Base-by-base conservation (phyloP, 2,888 invertebrate species). In the Cryptus viduatorius region DNA sequence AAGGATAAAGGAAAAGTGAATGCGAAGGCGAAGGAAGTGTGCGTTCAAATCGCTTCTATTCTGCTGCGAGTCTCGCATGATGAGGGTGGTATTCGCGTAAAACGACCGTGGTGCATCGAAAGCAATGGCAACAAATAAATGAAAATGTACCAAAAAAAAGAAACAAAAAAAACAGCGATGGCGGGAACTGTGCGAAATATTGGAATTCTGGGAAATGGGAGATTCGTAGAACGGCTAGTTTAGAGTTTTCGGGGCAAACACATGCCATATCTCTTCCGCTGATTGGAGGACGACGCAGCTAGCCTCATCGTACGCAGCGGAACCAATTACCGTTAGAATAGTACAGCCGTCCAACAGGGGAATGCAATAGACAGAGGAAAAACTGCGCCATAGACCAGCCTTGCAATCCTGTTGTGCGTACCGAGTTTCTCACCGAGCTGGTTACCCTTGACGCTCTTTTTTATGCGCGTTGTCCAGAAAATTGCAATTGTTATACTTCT, bases 31-130 rank as follows among this genome's bases (percentile, higher is more conserved):
- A 61, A 64, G 19, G 64, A 19, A 61, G 75, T 64, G 72, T 72
- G 69, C 12, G 64, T 4, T 64, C 64, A 64, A 76, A 77, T 82
- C 65, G 64, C 29, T 82, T 65, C 64, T 65, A 82, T 82, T 79
- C 44, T 72, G 14, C 46, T 4, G 79, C 37, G 31, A 19, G 37
- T 16, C 44, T 37, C 44, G 19, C 19, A 19, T 37, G 76, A 65
- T 48, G 76, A 75, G 65, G 50, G 5, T 76, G 46, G 31, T 42
- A 65, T 73, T 44, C 19, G 46, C 14, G 16, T 31, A 12, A 29
- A 67, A 16, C 65, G 56, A 37, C 61, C 3, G 64, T 19, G 48
- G 42, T 42, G 50, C 50, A 29, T 42, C 44, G 10, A 44, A 50
- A 68, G 31, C 46, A 64, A 46, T 31, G 53, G 67, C 31, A 44